Evolutionary conservation across 2,888 invertebrate genomes (phyloP).

Genomic region (Acanthopleura granulata): DNA sequence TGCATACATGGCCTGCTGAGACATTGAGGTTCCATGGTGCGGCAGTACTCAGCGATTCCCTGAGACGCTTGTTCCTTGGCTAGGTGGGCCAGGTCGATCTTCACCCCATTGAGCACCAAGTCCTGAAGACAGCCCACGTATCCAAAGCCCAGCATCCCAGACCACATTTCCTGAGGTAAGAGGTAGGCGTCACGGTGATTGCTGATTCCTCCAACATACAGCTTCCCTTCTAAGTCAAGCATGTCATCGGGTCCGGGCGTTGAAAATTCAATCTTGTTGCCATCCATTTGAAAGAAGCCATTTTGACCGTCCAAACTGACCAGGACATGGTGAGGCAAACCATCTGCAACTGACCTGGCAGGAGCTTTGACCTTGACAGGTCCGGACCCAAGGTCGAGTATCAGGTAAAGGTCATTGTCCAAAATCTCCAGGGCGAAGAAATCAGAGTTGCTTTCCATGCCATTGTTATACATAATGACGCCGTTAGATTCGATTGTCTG

Average conservation of each 20-base stretch:
- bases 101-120: conserved; percentile 87
- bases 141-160: conserved; percentile 88
- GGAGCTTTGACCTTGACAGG: conserved; percentile 81
- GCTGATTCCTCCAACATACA: conserved; percentile 87
- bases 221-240: conserved; percentile 85
- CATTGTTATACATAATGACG: conserved; percentile 91
- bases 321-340: conserved; percentile 91
- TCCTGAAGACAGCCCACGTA: conserved; percentile 95
- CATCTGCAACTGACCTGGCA: conserved; percentile 83
- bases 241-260: conserved; percentile 84
- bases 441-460: conserved; percentile 75
- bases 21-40: conserved; percentile 74
- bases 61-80: conserved; percentile 92
- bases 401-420: conserved; percentile 92
- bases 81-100: conserved; percentile 88
- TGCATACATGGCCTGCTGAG: conserved; percentile 88
- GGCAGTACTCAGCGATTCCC: conserved; percentile 90
- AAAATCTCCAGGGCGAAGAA: conserved; percentile 94
- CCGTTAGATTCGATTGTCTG: conserved; percentile 96
- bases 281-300: conserved; percentile 86
- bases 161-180: conserved; percentile 90
- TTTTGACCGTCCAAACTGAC: conserved; percentile 86
- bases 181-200: conserved; percentile 76
- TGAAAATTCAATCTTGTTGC: conserved; percentile 73
- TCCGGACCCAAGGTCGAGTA: conserved; percentile 92